Percentiles rank a stretch among this genome's conserved stretches.
Conservation (phyloP, 1,140 invertebrate species). For the Galendromus occidentalis region DNA sequence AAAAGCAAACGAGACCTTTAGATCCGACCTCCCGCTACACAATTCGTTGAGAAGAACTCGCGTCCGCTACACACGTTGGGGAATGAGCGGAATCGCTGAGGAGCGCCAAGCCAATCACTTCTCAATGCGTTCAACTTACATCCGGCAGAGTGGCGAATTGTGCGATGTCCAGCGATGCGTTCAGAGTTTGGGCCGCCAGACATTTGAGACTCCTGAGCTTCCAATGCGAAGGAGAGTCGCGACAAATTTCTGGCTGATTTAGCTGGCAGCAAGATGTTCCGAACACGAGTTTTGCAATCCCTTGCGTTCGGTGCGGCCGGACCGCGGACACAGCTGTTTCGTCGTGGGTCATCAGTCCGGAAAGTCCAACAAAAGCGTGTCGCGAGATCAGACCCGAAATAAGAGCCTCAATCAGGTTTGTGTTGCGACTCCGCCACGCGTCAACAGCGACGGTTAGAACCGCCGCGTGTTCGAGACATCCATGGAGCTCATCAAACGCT, state of each 20-base stretch:
- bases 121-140: not conserved
- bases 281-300: not conserved
- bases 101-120: no score
- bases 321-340: not conserved
- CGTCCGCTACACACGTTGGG: no score
- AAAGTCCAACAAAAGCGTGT: not conserved
- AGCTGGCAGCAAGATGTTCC: not conserved
- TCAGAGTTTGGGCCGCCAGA: not conserved
- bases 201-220: not conserved
- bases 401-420: not conserved
- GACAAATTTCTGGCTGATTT: not conserved
- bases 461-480: not conserved
- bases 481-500: no score
- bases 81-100: no score
- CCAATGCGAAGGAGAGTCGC: not conserved
- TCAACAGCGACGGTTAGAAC: not conserved
- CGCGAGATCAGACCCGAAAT: not conserved
- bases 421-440: not conserved
- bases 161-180: not conserved
- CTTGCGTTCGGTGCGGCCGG: not conserved
- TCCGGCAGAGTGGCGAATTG: not conserved
- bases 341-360: not conserved
- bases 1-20: no score
- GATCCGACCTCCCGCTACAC: no score
- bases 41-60: no score